Percentiles rank a stretch among this genome's conserved stretches.
Conservation (phyloP, 1,140 invertebrate species). For the Cardiocondyla obscurior region DNA sequence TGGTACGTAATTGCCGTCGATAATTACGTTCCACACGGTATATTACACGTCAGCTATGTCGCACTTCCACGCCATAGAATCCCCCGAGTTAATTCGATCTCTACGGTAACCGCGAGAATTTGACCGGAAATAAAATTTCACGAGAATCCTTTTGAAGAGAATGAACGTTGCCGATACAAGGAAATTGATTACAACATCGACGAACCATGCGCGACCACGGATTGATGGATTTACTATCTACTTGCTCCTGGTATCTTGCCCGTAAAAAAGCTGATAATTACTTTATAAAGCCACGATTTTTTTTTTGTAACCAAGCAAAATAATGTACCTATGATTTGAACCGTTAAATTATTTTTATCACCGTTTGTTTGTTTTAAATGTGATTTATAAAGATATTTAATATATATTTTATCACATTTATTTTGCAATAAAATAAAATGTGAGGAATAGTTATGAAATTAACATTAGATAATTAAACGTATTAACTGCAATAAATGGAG, state of each 20-base stretch:
- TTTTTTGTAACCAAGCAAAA: background rate
- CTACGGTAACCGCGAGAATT: slow-evolving; percentile 1
- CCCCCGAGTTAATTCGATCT: slow-evolving; percentile 61
- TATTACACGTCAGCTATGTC: slow-evolving; percentile 63
- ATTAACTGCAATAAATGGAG: no score
- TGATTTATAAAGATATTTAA: background rate
- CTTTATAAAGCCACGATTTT: background rate
- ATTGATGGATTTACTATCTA: slow-evolving; percentile 18
- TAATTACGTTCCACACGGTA: slow-evolving; percentile 69
- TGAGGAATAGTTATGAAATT: background rate
- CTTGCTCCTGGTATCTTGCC: background rate
- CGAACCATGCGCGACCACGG: background rate
- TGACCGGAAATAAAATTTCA: slow-evolving; percentile 44
- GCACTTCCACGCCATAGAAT: slow-evolving; percentile 30
- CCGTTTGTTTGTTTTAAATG: background rate
- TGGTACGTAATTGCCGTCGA: slow-evolving; percentile 50
- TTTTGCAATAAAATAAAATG: background rate
- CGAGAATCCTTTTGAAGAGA: slow-evolving; percentile 15
- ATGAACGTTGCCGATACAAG: slow-evolving; percentile 41
- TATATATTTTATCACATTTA: slow-evolving; percentile 4
- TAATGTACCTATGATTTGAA: slow-evolving; percentile 5
- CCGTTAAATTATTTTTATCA: background rate
- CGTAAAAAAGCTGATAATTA: background rate
- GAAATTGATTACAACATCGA: slow-evolving; percentile 39
- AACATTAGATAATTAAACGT: background rate